Evolutionary conservation across 2,113 vertebrate genomes (phyloP).

Genomic region (Rutilus rutilus): DNA sequence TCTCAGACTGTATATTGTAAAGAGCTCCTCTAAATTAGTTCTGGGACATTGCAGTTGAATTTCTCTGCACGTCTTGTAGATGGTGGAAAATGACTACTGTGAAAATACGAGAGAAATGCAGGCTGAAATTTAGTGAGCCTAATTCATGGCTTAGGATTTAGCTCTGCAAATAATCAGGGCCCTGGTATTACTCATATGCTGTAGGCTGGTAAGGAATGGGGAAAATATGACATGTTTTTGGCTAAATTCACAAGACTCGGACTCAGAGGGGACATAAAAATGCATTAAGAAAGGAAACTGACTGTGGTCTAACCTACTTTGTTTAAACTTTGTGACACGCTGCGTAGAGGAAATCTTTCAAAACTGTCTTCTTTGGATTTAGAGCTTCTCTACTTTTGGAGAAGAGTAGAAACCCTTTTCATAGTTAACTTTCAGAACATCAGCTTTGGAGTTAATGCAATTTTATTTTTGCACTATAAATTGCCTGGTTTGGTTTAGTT

Average conservation of each 20-base stretch:
- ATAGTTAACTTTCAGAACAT: not conserved
- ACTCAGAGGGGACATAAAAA: constrained; percentile 29
- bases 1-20: constrained; percentile 33
- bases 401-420: not conserved
- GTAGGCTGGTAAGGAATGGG: constrained; percentile 27
- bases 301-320: constrained; percentile 32
- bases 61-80: constrained; percentile 32
- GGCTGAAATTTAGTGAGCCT: constrained; percentile 46
- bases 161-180: constrained; percentile 46
- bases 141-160: constrained; percentile 49
- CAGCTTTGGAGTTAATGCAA: not conserved
- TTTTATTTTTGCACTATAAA: not conserved
- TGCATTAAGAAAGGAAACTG: constrained; percentile 25
- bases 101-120: constrained; percentile 40
- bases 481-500: not conserved
- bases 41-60: constrained; percentile 41
- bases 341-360: constrained; percentile 12
- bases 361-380: constrained; percentile 17
- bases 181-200: constrained; percentile 48
- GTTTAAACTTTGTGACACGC: constrained; percentile 30
- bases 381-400: not conserved
- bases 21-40: constrained; percentile 44
- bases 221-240: constrained; percentile 26
- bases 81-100: constrained; percentile 19
- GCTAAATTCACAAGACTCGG: constrained; percentile 13